Evolutionary conservation across 2,113 vertebrate species (phyloP).

Genomic region (Sterrhoptilus dennistouni): DNA sequence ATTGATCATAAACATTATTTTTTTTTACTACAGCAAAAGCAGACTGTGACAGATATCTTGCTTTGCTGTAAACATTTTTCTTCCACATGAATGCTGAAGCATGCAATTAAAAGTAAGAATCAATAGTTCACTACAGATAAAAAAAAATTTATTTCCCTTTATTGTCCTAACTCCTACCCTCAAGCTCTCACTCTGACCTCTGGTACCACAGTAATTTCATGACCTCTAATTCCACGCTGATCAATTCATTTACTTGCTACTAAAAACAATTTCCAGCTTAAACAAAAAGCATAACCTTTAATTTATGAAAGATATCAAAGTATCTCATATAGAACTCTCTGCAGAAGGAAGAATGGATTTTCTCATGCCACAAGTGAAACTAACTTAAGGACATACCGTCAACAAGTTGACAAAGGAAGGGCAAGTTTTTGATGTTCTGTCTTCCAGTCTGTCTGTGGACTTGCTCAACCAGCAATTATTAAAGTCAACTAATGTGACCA

Average conservation of each 20-base stretch:
- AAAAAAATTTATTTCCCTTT: not conserved
- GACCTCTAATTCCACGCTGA: not conserved
- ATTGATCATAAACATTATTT: not conserved
- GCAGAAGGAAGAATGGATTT: not conserved
- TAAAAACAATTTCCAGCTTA: slow-evolving; percentile 38
- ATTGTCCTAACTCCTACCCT: not conserved
- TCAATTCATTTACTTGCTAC: slow-evolving; percentile 36
- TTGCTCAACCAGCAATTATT: not conserved
- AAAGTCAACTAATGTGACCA: slow-evolving; percentile 12
- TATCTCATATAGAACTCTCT: not conserved
- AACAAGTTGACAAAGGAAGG: slow-evolving; percentile 36
- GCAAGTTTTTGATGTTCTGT: slow-evolving; percentile 10
- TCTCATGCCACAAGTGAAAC: not conserved
- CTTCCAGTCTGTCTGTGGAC: not conserved
- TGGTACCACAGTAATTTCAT: not conserved
- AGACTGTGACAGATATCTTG: not conserved
- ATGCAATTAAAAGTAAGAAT: not conserved
- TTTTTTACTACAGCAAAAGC: not conserved
- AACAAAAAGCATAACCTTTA: slow-evolving; percentile 38
- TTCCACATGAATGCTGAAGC: not conserved
- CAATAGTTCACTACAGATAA: not conserved
- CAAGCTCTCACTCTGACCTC: not conserved
- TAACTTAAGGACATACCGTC: not conserved
- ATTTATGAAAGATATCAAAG: slow-evolving; percentile 16
- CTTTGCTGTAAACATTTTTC: not conserved